A percentile compares a stretch with the other conserved stretches of the same genome.
These are phyloP conservation scores for Pandemis cinnamomeana DNA, from an alignment of 2,888 invertebrate genomes.

Conservation along the genomic window DNA sequence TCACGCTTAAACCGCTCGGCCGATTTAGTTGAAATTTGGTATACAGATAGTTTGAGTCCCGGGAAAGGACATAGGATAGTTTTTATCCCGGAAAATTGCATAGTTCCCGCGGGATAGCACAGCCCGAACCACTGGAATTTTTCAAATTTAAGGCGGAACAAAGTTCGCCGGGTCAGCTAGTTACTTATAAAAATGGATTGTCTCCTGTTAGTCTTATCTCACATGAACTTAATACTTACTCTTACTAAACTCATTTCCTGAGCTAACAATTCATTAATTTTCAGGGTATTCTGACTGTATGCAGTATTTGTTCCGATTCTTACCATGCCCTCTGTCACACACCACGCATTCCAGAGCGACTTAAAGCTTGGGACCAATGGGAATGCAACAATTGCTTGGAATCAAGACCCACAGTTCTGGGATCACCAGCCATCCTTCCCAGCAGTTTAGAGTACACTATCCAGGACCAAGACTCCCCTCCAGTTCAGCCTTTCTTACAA, in stretches of 20 bases:
- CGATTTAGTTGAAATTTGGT: too few species aligned
- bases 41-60: too few species aligned
- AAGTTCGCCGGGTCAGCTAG: too few species aligned
- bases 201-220: background rate
- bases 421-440: conserved; percentile 69
- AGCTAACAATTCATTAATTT: conserved; percentile 48
- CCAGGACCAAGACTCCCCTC: conserved; percentile 56
- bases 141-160: too few species aligned
- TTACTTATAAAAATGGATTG: conserved; percentile 45
- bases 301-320: conserved; percentile 93
- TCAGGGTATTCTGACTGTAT: conserved; percentile 90
- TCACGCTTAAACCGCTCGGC: too few species aligned
- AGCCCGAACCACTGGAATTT: too few species aligned
- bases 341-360: conserved; percentile 86
- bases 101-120: too few species aligned
- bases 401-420: conserved; percentile 67
- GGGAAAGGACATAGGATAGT: too few species aligned
- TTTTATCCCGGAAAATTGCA: too few species aligned
- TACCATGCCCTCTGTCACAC: conserved; percentile 93
- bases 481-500: conserved; percentile 73
- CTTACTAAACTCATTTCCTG: background rate
- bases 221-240: background rate
- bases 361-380: conserved; percentile 87
- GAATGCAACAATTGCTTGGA: conserved; percentile 88
- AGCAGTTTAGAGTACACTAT: conserved; percentile 63